phyloP scores from a whole-genome alignment of 1,140 invertebrate genomes.

The Plodia interpunctella region DNA sequence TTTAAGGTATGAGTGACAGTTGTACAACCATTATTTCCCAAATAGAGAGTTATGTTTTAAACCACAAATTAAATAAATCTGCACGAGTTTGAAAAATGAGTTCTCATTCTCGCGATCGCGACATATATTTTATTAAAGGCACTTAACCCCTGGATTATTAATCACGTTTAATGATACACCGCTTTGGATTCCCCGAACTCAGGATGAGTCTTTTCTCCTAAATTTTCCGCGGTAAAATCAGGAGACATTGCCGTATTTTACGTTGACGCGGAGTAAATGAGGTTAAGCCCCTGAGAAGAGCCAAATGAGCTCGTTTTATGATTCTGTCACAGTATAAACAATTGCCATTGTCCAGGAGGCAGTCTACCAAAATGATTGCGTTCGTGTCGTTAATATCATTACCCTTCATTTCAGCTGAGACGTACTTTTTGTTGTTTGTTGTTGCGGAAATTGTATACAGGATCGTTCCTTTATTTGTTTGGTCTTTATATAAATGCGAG shows the following conservation, averaged over 20 bases:
- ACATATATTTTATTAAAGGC: conserved; percentile 14
- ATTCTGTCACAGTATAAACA: conserved; percentile 7
- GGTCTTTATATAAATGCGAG: too few relatives aligned
- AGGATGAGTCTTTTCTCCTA: conserved; percentile 7
- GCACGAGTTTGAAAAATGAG: not conserved
- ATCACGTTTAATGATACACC: conserved; percentile 11
- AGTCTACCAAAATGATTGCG: not conserved
- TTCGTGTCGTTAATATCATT: conserved; percentile 3
- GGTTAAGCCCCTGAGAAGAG: conserved; percentile 8
- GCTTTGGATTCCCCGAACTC: conserved; percentile 5
- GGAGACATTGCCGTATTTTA: conserved; percentile 12
- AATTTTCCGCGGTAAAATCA: conserved; percentile 13
- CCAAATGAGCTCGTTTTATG: conserved; percentile 8
- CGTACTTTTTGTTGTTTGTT: not conserved
- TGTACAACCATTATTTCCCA: not conserved
- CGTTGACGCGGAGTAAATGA: conserved; percentile 14
- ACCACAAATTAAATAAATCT: not conserved
- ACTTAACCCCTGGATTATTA: conserved; percentile 12
- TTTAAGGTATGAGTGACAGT: too few relatives aligned
- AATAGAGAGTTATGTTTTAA: not conserved
- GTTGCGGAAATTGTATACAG: not conserved
- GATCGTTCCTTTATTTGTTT: not conserved
- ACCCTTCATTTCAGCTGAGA: not conserved
- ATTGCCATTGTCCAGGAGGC: not conserved
- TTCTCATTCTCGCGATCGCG: not conserved